Base-by-base conservation (phyloP, 2,113 vertebrate genomes). In the Poecilia latipinna region DNA sequence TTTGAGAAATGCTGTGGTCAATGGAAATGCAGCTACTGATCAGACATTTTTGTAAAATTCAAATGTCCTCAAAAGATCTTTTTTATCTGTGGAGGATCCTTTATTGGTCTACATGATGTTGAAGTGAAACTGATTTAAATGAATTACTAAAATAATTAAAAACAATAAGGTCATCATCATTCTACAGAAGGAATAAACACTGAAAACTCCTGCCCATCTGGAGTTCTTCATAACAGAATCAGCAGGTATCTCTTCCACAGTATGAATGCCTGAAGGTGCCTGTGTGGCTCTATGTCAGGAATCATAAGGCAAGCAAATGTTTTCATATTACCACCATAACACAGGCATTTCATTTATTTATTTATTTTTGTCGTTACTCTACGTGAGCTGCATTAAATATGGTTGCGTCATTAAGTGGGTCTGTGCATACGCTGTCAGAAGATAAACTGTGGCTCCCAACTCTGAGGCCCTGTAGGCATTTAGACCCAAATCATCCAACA, bases 121-220 rank as follows among this genome's bases (percentile, higher is more conserved):
- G 35, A 37, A 11, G 35, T 37, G 35, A 37, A 37, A 37, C 35
- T 37, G 35, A 37, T 37, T 37, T 37, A 10, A 48, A 48, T 48
- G 4, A 48, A 48, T 19, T 48, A 19, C 5, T 48, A 4, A 19
- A 48, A 48, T 4, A 11, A 11, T 82, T 79, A 77, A 68, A 88
- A 11, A 48, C 63, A 77, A 64, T 70, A 70, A 92, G 75, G 76
- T 83, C 63, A 83, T 77, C 73, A 86, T 92, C 73, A 85, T 90
- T 86, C 85, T 62, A 89, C 71, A 67, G 93, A 94, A 94, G 92
- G 87, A 90, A n/a, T 15, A 92, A 93, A 92, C 88, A 93, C 79
- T 93, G 75, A 74, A 82, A 93, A 83, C 81, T 77, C 65, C 65
- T 74, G 74, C 63, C 63, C 90, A 93, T 95, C 91, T 95, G 93